Percentiles rank a stretch among this genome's conserved stretches.
These are phyloP conservation scores for Stegophylla sp. DNA, from an alignment of 2,888 invertebrate species.

Conservation along the genomic window DNA sequence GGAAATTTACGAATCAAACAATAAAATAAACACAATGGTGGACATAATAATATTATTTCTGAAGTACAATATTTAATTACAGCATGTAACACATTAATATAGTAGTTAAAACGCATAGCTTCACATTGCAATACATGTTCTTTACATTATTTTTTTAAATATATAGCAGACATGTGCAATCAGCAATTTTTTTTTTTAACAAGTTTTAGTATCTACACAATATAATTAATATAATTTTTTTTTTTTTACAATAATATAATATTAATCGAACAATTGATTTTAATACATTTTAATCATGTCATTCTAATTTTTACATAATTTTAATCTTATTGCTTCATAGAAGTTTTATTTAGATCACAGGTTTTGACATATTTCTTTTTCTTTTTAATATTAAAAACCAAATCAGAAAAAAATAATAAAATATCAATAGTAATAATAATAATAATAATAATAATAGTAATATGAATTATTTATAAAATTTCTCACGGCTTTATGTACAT, in stretches of 20 bases:
- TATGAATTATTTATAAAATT: conserved; percentile 28
- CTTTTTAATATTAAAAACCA: conserved; percentile 35
- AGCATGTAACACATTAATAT: conserved; percentile 19
- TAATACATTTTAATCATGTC: conserved; percentile 25
- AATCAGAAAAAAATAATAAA: conserved; percentile 44
- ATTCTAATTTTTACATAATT: conserved; percentile 36
- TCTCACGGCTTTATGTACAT: conserved; percentile 5
- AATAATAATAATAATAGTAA: conserved; percentile 9
- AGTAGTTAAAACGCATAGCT: conserved; percentile 4
- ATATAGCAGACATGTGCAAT: conserved; percentile 14
- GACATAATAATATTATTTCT: conserved; percentile 49
- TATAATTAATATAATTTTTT: conserved; percentile 26
- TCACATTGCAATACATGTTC: conserved; percentile 16
- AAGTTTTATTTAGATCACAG: conserved; percentile 57
- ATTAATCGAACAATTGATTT: conserved; percentile 27
- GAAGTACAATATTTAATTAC: conserved; percentile 40
- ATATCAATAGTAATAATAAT: conserved; percentile 25
- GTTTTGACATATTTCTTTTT: conserved; percentile 49
- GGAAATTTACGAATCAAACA: conserved; percentile 48
- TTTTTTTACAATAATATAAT: conserved; percentile 29
- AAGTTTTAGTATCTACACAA: conserved; percentile 28
- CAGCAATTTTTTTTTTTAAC: conserved; percentile 19
- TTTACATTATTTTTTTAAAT: background rate
- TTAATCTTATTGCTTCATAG: conserved; percentile 56
- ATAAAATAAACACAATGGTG: conserved; percentile 48